Conservation (phyloP, 1,140 invertebrate species). For the Sweltsa coloradensis region DNA sequence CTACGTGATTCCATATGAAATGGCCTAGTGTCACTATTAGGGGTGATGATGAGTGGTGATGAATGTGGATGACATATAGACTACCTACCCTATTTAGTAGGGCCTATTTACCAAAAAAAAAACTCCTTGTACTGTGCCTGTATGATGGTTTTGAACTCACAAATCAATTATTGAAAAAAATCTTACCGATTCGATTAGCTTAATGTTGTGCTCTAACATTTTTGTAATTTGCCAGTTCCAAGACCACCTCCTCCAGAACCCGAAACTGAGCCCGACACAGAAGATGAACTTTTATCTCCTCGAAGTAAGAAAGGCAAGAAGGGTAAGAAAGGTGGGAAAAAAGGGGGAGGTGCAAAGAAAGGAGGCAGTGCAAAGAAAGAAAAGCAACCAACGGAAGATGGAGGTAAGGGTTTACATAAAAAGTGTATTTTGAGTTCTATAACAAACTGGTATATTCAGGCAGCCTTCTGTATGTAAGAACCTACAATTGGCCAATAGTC, state of each 20-base stretch:
- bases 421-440: neutral
- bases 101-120: no score
- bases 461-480: no score
- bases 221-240: neutral
- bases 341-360: slow-evolving; percentile 14
- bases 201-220: slow-evolving; percentile 8
- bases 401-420: neutral
- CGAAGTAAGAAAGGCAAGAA: slow-evolving; percentile 23
- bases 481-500: neutral
- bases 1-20: no score
- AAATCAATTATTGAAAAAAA: slow-evolving; percentile 20
- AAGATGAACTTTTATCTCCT: slow-evolving; percentile 1
- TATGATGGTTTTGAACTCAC: neutral
- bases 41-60: no score
- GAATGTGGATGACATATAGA: no score
- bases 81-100: no score
- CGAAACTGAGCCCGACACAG: neutral
- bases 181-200: slow-evolving; percentile 23
- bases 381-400: neutral
- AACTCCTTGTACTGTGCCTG: no score
- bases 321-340: slow-evolving; percentile 27
- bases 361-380: neutral
- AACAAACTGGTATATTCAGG: neutral
- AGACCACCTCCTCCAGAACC: slow-evolving; percentile 1
- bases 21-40: no score